Base-by-base conservation (phyloP, 1,140 invertebrate species). In the Rhopalosiphum maidis region DNA sequence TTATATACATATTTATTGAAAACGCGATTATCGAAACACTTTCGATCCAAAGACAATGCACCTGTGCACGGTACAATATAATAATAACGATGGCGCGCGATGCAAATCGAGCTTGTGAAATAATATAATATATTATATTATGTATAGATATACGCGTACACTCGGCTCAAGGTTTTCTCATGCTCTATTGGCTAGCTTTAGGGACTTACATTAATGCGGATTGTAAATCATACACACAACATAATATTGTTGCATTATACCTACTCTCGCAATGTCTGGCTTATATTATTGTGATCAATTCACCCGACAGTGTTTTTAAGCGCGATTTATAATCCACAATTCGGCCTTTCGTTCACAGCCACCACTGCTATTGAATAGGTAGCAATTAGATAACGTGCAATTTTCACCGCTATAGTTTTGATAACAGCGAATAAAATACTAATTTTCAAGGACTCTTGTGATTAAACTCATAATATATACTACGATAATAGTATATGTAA, bases 131-230 rank as follows among this genome's bases (percentile, higher is more conserved):
- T n/a, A n/a, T 68, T 15, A 18, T 90, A 90, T 9, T 83, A 23
- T 41, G 37, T 48, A 90, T 90, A 30, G 43, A 37, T n/a, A 86
- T 2, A 22, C 0, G 6, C 7, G 37, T 15, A 5, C 15, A 15
- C 18, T 7, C 18, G 68, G 43, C 68, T 48, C 90, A 91, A 91
- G 90, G 90, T 83, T 51, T 91, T 83, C 5, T 48, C 25, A 91
- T 83, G 90, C 90, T 82, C 90, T 83, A 48, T 77, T 91, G 37
- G n/a, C 43, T 37, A 82, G 90, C 90, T 91, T 51, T 91, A 83
- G 90, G 90, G 68, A 54, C 87, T 25, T 77, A 30, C 25, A 87
- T 46, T 88, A 35, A n/a, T 35, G 86, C n/a, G 30, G 6, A 21
- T 48, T 23, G 30, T 89, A 54, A 89, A 54, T 54, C n/a, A n/a